Conservation (phyloP, 1,140 invertebrate genomes). For the Stratiolaelaps scimitus region DNA sequence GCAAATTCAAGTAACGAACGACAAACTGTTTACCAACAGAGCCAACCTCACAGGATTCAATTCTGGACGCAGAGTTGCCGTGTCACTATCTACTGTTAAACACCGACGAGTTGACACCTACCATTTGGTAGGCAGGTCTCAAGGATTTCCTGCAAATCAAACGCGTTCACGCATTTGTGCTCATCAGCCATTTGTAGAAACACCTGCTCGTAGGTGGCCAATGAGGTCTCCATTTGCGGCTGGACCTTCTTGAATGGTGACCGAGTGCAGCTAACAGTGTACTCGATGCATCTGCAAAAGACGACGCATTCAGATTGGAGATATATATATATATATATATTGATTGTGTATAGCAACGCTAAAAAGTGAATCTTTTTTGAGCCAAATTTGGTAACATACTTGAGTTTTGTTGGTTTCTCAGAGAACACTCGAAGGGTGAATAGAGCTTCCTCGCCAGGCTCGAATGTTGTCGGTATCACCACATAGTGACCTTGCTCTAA, state of each 20-base stretch:
- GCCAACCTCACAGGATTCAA: neutral
- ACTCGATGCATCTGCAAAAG: conserved; percentile 44
- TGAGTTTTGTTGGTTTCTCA: conserved; percentile 64
- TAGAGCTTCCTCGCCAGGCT: conserved; percentile 72
- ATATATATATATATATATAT: conserved; percentile 28
- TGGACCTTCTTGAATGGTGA: conserved; percentile 28
- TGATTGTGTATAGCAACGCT: no score
- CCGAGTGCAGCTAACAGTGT: conserved; percentile 8
- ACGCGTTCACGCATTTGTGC: conserved; percentile 68
- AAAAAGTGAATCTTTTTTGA: neutral
- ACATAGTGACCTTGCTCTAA: conserved; percentile 70
- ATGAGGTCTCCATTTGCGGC: conserved; percentile 28
- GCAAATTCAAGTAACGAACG: conserved; percentile 28
- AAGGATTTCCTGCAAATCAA: conserved; percentile 76
- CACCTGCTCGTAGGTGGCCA: conserved; percentile 60
- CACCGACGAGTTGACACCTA: conserved; percentile 37
- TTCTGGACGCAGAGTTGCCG: no score
- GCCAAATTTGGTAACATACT: conserved; percentile 48
- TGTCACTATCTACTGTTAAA: neutral
- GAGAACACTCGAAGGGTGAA: conserved; percentile 71
- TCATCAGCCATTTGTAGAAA: conserved; percentile 81
- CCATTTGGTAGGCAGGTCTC: conserved; percentile 82
- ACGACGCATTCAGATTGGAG: no score
- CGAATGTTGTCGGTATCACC: conserved; percentile 77
- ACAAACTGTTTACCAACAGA: conserved; percentile 14